Evolutionary conservation across 2,888 invertebrate genomes (phyloP).

Genomic region (Tinea trinotella): DNA sequence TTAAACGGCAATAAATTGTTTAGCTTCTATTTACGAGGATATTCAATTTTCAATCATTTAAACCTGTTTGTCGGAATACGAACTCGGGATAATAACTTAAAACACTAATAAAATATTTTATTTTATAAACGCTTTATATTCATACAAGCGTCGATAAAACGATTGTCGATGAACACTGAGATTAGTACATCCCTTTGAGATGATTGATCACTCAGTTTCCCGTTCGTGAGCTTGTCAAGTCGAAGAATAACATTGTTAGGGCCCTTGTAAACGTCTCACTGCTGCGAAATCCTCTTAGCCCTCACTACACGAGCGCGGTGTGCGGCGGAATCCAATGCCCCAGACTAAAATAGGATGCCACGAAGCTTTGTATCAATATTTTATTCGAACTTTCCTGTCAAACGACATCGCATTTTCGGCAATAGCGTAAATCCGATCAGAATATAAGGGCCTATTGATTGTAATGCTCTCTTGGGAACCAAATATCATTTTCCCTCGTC

Average conservation of each 20-base stretch:
- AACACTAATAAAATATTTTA: constrained; percentile 7
- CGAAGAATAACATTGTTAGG: constrained; percentile 67
- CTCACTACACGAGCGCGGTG: constrained; percentile 25
- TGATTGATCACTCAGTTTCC: constrained; percentile 60
- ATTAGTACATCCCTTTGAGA: constrained; percentile 40
- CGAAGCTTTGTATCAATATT: constrained; percentile 17
- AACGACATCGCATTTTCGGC: constrained; percentile 8
- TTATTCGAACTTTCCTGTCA: constrained; percentile 17
- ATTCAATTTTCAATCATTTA: constrained; percentile 13
- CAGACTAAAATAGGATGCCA: constrained; percentile 14
- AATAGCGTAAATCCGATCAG: constrained; percentile 9
- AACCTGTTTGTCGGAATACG: neutral
- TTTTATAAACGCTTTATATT: constrained; percentile 1
- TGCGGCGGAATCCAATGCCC: constrained; percentile 22
- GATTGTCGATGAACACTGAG: constrained; percentile 20
- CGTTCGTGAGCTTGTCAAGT: constrained; percentile 52
- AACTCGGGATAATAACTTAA: neutral
- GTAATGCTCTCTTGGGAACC: neutral
- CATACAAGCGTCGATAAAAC: constrained; percentile 24
- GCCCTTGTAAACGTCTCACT: constrained; percentile 59
- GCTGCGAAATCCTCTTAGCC: constrained; percentile 53
- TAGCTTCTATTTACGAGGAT: constrained; percentile 1
- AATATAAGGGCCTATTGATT: constrained; percentile 18
- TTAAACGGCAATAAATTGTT: neutral
- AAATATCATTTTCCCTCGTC: neutral